phyloP scores from a whole-genome alignment of 1,140 invertebrate species.

The Micrasema longulum region DNA sequence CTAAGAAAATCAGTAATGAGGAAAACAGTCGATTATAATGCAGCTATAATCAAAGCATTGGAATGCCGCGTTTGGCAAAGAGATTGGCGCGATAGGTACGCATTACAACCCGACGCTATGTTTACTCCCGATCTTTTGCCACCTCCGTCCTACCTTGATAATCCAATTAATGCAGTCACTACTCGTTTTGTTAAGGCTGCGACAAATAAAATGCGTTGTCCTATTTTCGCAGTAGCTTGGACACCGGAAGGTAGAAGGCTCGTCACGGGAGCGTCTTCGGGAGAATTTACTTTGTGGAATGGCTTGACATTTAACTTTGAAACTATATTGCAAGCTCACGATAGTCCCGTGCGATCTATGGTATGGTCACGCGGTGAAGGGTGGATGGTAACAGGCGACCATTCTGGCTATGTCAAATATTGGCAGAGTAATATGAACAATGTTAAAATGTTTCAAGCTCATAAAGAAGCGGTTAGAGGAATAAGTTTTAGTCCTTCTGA shows the following conservation, averaged over 20 bases:
- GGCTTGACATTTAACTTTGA: conserved; percentile 99
- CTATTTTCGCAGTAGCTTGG: conserved; percentile 99
- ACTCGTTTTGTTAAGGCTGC: conserved; percentile 98
- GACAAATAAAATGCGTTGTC: conserved; percentile 99
- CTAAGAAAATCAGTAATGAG: conserved; percentile 95
- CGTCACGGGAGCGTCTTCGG: conserved; percentile 98
- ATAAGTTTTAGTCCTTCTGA: conserved; percentile 99
- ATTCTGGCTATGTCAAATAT: conserved; percentile 98
- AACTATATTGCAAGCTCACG: conserved; percentile 99
- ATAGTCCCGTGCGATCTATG: conserved; percentile 97
- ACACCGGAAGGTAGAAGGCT: conserved; percentile 97
- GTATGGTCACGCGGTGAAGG: conserved; percentile 99
- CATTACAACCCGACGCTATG: conserved; percentile 91
- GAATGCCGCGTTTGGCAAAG: conserved; percentile 95
- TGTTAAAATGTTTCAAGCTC: conserved; percentile 99
- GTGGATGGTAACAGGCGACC: conserved; percentile 99
- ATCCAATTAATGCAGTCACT: conserved; percentile 97
- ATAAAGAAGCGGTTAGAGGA: conserved; percentile 98
- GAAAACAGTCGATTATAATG: conserved; percentile 98
- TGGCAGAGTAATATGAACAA: conserved; percentile 99
- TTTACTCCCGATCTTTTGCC: conserved; percentile 90
- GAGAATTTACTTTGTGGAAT: conserved; percentile 99
- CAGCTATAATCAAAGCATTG: conserved; percentile 92
- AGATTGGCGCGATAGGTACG: conserved; percentile 87
- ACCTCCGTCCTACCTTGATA: conserved; percentile 90